Base-by-base conservation (phyloP, 2,797 vertebrate species). In the Gymnothorax reevesii region DNA sequence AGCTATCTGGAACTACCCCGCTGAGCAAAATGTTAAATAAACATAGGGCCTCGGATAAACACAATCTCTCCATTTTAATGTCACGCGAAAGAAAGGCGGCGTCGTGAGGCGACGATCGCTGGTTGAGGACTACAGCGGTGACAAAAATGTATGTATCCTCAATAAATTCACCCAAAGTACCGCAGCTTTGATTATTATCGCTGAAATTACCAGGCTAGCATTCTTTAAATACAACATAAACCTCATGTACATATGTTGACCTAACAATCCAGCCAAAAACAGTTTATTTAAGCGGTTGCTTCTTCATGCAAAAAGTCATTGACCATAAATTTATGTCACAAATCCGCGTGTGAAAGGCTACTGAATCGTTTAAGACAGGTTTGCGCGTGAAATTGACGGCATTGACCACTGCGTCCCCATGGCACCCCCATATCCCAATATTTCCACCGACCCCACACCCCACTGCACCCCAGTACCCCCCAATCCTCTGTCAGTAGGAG, bases 11-110 rank as follows among this genome's bases (percentile, higher is more conserved):
- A 96, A 95, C 94, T 95, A 94, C 94, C 96, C 95, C 91, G 93
- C 95, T 95, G 95, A 94, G 95, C 94, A 93, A 96, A 96, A 95
- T 96, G 96, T 96, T 96, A 95, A 96, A 96, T 96, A 96, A 96
- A 96, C 95, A 95, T 96, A 95, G 94, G 94, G 92, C 87, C 92
- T 59, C 57, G 95, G 95, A 96, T 96, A 96, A 96, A 96, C 95
- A 96, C 96, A 96, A 96, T 96, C 95, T 92, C 94, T 94, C 95
- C 93, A 95, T 96, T 96, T 96, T 94, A 95, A 96, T 95, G 95
- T 96, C 95, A 96, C 93, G 80, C 91, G 95, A 94, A 96, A 95
- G 94, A 95, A 95, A 96, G 95, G 92, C 92, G 91, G 93, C 91
- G 93, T 95, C 95, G 94, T 93, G 94, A 93, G 92, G 92, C 93